Conservation (phyloP, 1,140 invertebrate genomes). For the Pseudoatta argentina region DNA sequence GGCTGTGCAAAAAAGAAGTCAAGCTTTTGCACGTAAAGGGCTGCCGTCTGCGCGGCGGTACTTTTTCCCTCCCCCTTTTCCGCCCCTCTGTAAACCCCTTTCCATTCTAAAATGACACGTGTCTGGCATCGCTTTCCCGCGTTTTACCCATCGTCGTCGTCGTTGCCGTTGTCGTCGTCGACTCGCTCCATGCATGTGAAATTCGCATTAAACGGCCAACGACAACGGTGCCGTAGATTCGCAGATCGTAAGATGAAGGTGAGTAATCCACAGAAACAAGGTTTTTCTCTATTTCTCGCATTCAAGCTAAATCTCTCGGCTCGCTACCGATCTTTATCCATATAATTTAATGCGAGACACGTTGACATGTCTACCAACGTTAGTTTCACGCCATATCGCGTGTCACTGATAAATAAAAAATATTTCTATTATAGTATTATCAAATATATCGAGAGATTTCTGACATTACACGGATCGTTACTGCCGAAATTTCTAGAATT, state of each 20-base stretch:
- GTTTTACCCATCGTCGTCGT: conserved; percentile 52
- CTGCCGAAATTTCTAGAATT: not conserved
- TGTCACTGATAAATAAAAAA: not conserved
- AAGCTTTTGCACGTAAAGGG: conserved; percentile 69
- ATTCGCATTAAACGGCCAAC: conserved; percentile 77
- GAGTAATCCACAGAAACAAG: conserved; percentile 20
- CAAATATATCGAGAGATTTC: not conserved
- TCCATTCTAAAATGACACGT: conserved; percentile 81
- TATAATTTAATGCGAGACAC: conserved; percentile 30
- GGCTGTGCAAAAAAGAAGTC: conserved; percentile 36
- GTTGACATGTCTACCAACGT: not conserved
- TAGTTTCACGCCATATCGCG: not conserved
- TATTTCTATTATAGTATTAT: not conserved
- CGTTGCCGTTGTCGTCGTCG: conserved; percentile 37
- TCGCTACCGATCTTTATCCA: conserved; percentile 12
- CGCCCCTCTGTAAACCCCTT: conserved; percentile 49
- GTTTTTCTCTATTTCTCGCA: conserved; percentile 11
- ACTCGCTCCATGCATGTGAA: conserved; percentile 75
- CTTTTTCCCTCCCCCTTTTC: conserved; percentile 13
- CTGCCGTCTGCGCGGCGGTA: conserved; percentile 64
- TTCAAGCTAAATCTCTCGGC: conserved; percentile 18
- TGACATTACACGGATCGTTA: not conserved
- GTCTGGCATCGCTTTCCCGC: conserved; percentile 77
- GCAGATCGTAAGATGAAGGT: conserved; percentile 20
- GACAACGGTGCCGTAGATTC: conserved; percentile 33